phyloP scores from a whole-genome alignment of 2,888 invertebrate genomes.

The Craniophora ligustri region DNA sequence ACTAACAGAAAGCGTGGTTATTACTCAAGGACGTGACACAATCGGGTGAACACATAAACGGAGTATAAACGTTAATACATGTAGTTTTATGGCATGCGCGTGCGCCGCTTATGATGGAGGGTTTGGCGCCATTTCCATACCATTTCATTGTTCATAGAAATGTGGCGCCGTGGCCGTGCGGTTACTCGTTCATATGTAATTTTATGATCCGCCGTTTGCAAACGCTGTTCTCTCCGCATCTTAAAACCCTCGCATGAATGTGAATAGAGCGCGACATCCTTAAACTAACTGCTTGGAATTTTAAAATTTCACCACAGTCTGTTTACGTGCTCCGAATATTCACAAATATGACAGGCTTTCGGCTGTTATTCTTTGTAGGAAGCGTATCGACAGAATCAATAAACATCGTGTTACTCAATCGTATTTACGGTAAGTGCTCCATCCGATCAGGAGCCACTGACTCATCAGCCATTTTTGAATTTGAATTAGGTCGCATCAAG shows the following conservation, averaged over 20 bases:
- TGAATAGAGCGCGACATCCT: conserved; percentile 68
- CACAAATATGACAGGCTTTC: conserved; percentile 57
- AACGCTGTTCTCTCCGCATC: conserved; percentile 75
- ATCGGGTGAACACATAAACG: conserved; percentile 64
- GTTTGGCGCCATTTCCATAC: conserved; percentile 82
- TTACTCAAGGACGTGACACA: conserved; percentile 72
- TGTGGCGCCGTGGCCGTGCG: conserved; percentile 81
- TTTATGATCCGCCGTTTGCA: conserved; percentile 79
- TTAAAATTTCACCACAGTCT: conserved; percentile 75
- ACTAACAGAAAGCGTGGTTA: conserved; percentile 46
- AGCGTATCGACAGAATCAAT: conserved; percentile 72
- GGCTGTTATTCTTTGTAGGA: conserved; percentile 60
- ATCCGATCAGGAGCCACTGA: conserved; percentile 71
- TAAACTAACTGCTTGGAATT: conserved; percentile 70
- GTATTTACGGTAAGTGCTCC: conserved; percentile 72
- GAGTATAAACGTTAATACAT: conserved; percentile 63
- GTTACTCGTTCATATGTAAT: conserved; percentile 78
- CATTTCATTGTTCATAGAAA: conserved; percentile 86
- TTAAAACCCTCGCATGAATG: conserved; percentile 68
- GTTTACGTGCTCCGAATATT: conserved; percentile 69
- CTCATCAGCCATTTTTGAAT: conserved; percentile 73
- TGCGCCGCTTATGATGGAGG: conserved; percentile 78
- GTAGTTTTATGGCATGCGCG: conserved; percentile 72
- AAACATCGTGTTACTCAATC: conserved; percentile 73
- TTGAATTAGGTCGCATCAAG: conserved; percentile 70